Base-by-base conservation (phyloP, 1,140 invertebrate species). In the Fragariocoptes setiger region DNA sequence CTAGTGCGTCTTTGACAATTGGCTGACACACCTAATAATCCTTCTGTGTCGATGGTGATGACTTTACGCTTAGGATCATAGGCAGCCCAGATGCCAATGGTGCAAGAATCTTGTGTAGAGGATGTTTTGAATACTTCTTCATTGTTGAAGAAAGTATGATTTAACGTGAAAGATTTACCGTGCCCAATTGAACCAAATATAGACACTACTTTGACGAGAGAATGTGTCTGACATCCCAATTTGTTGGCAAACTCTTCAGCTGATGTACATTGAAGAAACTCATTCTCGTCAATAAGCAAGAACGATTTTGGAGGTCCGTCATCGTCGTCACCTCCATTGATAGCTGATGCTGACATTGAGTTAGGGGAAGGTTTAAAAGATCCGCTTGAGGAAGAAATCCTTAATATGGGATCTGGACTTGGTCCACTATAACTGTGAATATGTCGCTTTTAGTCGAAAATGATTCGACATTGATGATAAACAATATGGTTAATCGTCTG, bases 181-280 rank as follows among this genome's bases (percentile, higher is more conserved):
- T 79, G 75, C 1, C 76, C 75, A 2, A 74, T 77, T 50, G 76
- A 79, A 1, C 77, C 77, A 62, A 80, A 76, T 51, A 82, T 76
- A 2, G 76, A 76, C 2, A 80, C 67, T 16, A 80, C 75, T 61
- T 79, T 80, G 2, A 78, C 66, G n/a, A 42, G 41, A 19, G 47
- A 47, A 8, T 50, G 47, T 8, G 21, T 14, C 8, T n/a, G 4
- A 52, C 47, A 51, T 22, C 48, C 48, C 8, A 53, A 37, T 37
- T 54, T 56, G 17, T 50, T 21, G 4, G 53, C 42, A 46, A 62
- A 62, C 14, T 59, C 56, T 35, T 55, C 50, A 40, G 48, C 49
- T 51, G 50, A 46, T 31, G 35, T 40, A 25, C 57, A 56, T 52
- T 57, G 49, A 8, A 62, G 41, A 5, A 42, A 21, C 51, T 61